Conservation (phyloP, 1,140 invertebrate species). For the Drosophila navojoa region DNA sequence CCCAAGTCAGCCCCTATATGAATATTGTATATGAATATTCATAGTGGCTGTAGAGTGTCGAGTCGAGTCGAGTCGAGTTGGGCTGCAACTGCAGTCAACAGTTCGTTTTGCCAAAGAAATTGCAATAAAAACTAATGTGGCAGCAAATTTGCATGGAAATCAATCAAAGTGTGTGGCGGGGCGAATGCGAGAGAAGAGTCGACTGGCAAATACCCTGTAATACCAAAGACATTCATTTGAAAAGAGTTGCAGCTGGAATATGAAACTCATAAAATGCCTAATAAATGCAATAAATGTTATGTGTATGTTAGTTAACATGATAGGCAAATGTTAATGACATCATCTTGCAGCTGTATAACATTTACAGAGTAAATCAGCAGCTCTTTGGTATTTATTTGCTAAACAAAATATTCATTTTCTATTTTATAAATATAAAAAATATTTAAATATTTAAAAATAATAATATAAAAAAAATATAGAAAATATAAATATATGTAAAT, state of each 20-base stretch:
- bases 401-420: not conserved
- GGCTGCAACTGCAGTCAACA: conserved; percentile 43
- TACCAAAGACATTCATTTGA: not conserved
- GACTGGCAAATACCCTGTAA: conserved; percentile 25
- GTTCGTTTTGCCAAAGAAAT: conserved; percentile 54
- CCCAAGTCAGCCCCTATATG: not conserved
- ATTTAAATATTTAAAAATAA: not conserved
- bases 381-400: too few relatives aligned
- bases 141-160: conserved; percentile 67
- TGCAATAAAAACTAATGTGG: conserved; percentile 66
- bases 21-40: conserved; percentile 23
- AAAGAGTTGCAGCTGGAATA: too few relatives aligned
- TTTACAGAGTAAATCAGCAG: too few relatives aligned
- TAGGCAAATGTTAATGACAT: too few relatives aligned
- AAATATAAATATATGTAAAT: too few relatives aligned
- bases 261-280: too few relatives aligned
- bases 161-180: conserved; percentile 38
- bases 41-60: not conserved
- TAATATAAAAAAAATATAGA: too few relatives aligned
- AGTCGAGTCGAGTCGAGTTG: conserved; percentile 15
- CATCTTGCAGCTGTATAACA: too few relatives aligned
- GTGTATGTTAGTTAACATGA: too few relatives aligned
- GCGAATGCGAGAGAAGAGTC: not conserved
- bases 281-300: too few relatives aligned
- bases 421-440: not conserved